Evolutionary conservation across 2,888 invertebrate species (phyloP).

Genomic region (Colostygia pectinataria): DNA sequence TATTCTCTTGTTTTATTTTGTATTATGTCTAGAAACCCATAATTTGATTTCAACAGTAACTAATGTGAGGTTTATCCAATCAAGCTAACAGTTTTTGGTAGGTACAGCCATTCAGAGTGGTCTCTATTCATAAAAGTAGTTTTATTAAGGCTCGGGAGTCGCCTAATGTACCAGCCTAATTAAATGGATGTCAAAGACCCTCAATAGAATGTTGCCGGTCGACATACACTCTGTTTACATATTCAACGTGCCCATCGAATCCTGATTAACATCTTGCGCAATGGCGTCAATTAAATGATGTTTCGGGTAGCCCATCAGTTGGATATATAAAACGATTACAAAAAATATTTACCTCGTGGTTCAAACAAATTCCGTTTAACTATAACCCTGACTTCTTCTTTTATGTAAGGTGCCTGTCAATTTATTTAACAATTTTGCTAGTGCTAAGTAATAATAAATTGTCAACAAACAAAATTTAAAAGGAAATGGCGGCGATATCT

Average conservation of each 20-base stretch:
- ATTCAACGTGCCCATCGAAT: slow-evolving; percentile 49
- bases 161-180: slow-evolving; percentile 65
- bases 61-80: background rate
- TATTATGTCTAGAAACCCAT: no score
- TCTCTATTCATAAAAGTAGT: slow-evolving; percentile 56
- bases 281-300: slow-evolving; percentile 30
- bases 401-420: no score
- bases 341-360: no score
- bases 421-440: no score
- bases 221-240: slow-evolving; percentile 35
- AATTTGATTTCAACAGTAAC: no score
- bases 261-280: slow-evolving; percentile 41
- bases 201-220: slow-evolving; percentile 20
- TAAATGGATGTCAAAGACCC: slow-evolving; percentile 56
- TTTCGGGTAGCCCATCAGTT: slow-evolving; percentile 7
- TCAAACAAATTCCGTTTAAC: no score
- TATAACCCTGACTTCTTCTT: no score
- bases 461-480: no score
- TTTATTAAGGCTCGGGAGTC: slow-evolving; percentile 55
- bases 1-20: no score
- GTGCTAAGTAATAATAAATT: no score
- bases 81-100: background rate
- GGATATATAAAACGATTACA: background rate
- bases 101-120: slow-evolving; percentile 34
- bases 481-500: no score